A percentile compares a stretch with the other conserved stretches of the same genome.
Evolutionary conservation across 2,888 invertebrate species (phyloP).

Genomic region (Hydrotaea diabolus): DNA sequence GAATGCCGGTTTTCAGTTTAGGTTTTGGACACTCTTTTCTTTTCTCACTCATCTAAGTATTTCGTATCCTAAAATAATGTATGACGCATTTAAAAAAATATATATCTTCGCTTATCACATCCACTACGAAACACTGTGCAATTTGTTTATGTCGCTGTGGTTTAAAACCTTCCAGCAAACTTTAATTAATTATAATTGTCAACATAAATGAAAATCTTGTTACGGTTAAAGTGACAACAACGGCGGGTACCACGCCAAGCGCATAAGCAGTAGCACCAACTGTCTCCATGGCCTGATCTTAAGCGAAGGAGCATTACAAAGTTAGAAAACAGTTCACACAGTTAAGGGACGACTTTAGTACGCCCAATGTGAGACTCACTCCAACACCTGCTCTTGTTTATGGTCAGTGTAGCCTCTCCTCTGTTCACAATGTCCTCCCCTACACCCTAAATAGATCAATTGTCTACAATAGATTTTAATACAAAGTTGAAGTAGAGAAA

Average conservation of each 20-base stretch:
- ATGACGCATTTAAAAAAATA: too few relatives aligned
- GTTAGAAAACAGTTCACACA: not conserved
- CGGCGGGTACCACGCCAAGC: too few relatives aligned
- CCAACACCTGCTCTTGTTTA: conserved; percentile 19
- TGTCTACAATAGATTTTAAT: too few relatives aligned
- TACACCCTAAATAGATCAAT: not conserved
- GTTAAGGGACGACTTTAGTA: not conserved
- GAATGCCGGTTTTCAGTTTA: too few relatives aligned
- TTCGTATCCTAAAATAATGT: too few relatives aligned
- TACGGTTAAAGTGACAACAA: conserved; percentile 18
- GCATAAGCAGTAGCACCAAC: too few relatives aligned
- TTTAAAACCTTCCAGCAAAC: conserved; percentile 28
- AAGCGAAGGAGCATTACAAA: too few relatives aligned
- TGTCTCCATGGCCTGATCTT: too few relatives aligned
- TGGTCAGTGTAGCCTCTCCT: not conserved
- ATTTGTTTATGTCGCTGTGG: not conserved
- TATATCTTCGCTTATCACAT: not conserved
- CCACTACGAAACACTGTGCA: not conserved
- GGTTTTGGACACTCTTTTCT: too few relatives aligned
- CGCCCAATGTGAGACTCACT: too few relatives aligned
- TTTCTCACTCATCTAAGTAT: too few relatives aligned
- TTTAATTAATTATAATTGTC: conserved; percentile 41
- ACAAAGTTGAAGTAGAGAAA: too few relatives aligned
- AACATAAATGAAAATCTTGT: conserved; percentile 40
- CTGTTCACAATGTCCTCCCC: not conserved